A percentile compares a stretch with the other conserved stretches of the same genome.
phyloP scores from a whole-genome alignment of 1,140 invertebrate genomes.

The Zaprionus taronus region DNA sequence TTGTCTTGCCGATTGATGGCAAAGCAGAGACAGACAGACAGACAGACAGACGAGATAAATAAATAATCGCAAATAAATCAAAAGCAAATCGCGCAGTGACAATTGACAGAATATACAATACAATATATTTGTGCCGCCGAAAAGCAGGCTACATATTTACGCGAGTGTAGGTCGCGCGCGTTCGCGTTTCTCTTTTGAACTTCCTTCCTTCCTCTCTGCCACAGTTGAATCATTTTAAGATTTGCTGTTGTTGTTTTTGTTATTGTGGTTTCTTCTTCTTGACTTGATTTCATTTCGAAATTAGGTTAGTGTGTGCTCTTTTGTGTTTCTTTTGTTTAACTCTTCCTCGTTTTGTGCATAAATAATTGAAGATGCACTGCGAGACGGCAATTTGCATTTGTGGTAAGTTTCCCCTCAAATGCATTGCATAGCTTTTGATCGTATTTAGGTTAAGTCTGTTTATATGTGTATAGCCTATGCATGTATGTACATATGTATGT shows the following conservation, averaged over 20 bases:
- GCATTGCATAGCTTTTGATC: no score
- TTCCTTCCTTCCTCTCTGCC: background rate
- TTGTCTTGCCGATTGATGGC: background rate
- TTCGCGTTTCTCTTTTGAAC: background rate
- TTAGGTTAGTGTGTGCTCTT: background rate
- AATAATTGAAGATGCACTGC: slow-evolving; percentile 32
- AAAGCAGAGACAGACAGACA: background rate
- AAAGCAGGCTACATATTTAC: slow-evolving; percentile 28
- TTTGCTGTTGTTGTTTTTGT: background rate
- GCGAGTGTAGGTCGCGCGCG: slow-evolving; percentile 3
- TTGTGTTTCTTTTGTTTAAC: background rate
- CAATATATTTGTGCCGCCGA: slow-evolving; percentile 23
- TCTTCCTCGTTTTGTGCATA: background rate
- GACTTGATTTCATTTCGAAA: background rate
- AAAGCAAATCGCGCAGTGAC: background rate
- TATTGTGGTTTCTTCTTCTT: background rate
- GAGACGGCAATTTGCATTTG: slow-evolving; percentile 41
- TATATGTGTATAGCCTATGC: no score
- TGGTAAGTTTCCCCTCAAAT: slow-evolving; percentile 23
- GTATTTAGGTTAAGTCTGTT: no score
- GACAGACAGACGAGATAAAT: background rate
- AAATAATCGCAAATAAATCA: slow-evolving; percentile 3
- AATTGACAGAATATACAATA: background rate
- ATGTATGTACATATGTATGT: no score
- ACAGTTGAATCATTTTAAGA: background rate